Evolutionary conservation across 2,888 invertebrate genomes (phyloP), one percentile per base, ranked within the genome.

Genomic region (Melieria crassipennis): DNA sequence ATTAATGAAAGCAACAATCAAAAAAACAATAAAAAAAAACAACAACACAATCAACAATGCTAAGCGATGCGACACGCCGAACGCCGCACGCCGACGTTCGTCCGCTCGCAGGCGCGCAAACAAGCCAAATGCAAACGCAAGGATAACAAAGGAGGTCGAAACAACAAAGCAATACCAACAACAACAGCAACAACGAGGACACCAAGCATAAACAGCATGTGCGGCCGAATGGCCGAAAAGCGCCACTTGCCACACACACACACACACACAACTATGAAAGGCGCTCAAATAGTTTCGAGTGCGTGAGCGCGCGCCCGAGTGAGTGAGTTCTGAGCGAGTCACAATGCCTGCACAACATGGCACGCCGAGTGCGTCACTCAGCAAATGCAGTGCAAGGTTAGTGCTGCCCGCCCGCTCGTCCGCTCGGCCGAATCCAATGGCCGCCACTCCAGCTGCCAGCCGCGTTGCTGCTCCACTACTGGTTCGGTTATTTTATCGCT

Each of bases 31-130:
- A n/a, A n/a, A n/a, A n/a, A n/a, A n/a, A n/a, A n/a, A n/a, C 80
- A 75, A 73, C 73, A 78, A 78, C 77, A 62, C 77, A 77, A 13
- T 7, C 30, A 58, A 50, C 11, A 56, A 7, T 30, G 46, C 42
- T 57, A 62, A 69, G 7, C 42, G 57, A 16, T 16, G 66, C 61
- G 52, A 52, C 11, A 67, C 63, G 65, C 66, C 64, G 30, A 30
- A 30, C 30, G 30, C 30, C 30, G 30, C 30, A 30, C 66, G 70
- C 66, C 9, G 48, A 46, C 6, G 47, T 58, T 57, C 43, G 52
- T 16, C 3, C 7, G 43, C 13, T 52, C 11, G 13, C 6, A 9
- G 11, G 52, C 13, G 52, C 11, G 4, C 52, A 52, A 52, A 52
- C 13, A 9, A 52, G 13, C 11, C 13, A 52, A 52, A 11, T n/a